Evolutionary conservation across 1,140 invertebrate species (phyloP), one percentile per base, ranked within the genome.

Genomic region (Adelges cooleyi): DNA sequence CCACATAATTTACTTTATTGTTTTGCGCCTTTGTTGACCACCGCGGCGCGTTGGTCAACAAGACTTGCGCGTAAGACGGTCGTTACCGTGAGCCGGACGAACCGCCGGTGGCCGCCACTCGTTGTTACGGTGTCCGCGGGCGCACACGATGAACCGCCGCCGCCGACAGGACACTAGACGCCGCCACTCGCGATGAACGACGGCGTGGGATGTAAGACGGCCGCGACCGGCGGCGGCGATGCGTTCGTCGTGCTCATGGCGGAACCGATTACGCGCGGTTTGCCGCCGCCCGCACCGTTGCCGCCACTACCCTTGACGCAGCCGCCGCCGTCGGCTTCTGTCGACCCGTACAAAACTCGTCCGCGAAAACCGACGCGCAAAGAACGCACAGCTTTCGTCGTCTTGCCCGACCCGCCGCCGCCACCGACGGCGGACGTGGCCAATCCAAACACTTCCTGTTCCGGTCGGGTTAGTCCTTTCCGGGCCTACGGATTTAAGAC

Each of bases 401-500:
- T 51, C n/a, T 18, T 65, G 4, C 65, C 48, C 27, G 48, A 51
- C 17, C 65, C 48, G 5, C 48, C 38, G 2, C 33, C 46, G 2
- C 6, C 18, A 2, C 48, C 13, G 5, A 10, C 9, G 22, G 1
- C 17, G n/a, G 25, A 11, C 11, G 29, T 11, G 11, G 29, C 5
- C 5, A 18, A 18, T 49, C 5, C 4, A 6, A 9, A 6, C 46
- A 49, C 46, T 6, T 15, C 46, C 3, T 38, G 50, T 18, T 25
- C 29, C 11, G 50, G 48, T 18, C 65, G 50, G 17, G 48, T 65
- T 2, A 38, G 38, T 15, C 65, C 50, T 9, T 65, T 65, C 23
- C 48, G 48, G 3, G 48, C 33, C 3, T 11, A 40, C 23, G 50
- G 65, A 5, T 52, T 65, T 38, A 65, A 40, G 25, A 65, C 65